Evolutionary conservation across 2,888 invertebrate genomes (phyloP).

Genomic region (Drosophila aldrichi): DNA sequence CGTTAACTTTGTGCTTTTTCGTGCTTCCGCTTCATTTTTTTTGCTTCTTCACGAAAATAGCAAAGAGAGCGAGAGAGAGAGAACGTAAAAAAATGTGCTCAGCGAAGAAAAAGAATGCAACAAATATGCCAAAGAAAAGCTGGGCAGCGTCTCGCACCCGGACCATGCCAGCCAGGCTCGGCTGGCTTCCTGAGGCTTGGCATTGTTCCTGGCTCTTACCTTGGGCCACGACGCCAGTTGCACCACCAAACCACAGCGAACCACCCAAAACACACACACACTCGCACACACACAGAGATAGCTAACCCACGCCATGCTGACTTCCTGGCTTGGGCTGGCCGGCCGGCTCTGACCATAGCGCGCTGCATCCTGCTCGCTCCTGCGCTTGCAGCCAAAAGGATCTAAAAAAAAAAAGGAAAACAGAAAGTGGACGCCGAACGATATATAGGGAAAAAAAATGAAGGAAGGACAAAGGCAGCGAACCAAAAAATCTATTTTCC

Average conservation of each 20-base stretch:
- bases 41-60: slow-evolving; percentile 44
- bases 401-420: background rate
- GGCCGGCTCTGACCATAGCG: slow-evolving; percentile 25
- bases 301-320: slow-evolving; percentile 12
- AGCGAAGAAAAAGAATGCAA: slow-evolving; percentile 45
- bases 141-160: slow-evolving; percentile 54
- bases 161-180: slow-evolving; percentile 6
- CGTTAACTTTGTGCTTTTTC: slow-evolving; percentile 76
- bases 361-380: slow-evolving; percentile 47
- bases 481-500: slow-evolving; percentile 82
- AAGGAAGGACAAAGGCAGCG: slow-evolving; percentile 68
- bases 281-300: background rate
- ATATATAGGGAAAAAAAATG: slow-evolving; percentile 40
- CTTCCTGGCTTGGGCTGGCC: slow-evolving; percentile 20
- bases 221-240: slow-evolving; percentile 28
- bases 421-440: slow-evolving; percentile 35
- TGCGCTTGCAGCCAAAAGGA: slow-evolving; percentile 24
- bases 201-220: slow-evolving; percentile 62
- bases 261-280: slow-evolving; percentile 8
- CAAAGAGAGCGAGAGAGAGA: slow-evolving; percentile 19
- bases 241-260: slow-evolving; percentile 25
- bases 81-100: slow-evolving; percentile 7
- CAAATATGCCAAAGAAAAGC: slow-evolving; percentile 59
- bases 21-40: slow-evolving; percentile 77
- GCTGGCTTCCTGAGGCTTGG: slow-evolving; percentile 34